A percentile compares a stretch with the other conserved stretches of the same genome.
Conservation (phyloP, 1,140 invertebrate genomes). For the Drosophila nigrodunni region DNA sequence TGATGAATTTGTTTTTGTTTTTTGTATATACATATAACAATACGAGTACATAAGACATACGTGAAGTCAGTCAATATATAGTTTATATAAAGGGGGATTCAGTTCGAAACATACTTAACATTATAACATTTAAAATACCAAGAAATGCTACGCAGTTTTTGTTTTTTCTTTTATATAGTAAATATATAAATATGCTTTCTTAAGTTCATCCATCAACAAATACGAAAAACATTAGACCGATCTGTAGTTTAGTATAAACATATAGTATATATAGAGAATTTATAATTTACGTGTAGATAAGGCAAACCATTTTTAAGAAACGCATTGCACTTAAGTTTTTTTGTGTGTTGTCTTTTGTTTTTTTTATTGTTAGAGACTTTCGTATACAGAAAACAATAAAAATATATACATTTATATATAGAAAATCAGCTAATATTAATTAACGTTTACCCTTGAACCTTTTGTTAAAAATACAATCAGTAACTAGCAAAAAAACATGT, state of each 20-base stretch:
- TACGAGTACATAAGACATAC: slow-evolving; percentile 76
- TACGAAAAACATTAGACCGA: slow-evolving; percentile 70
- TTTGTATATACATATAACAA: slow-evolving; percentile 79
- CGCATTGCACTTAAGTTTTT: slow-evolving; percentile 58
- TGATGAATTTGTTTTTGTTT: slow-evolving; percentile 48
- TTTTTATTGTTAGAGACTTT: slow-evolving; percentile 33
- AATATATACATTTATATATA: slow-evolving; percentile 22
- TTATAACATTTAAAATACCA: slow-evolving; percentile 75
- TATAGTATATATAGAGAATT: slow-evolving; percentile 34
- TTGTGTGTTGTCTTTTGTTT: slow-evolving; percentile 11
- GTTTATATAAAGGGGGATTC: slow-evolving; percentile 64
- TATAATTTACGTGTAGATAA: slow-evolving; percentile 40
- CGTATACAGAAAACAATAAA: slow-evolving; percentile 51
- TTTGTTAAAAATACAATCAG: slow-evolving; percentile 54
- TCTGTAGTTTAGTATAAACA: slow-evolving; percentile 65
- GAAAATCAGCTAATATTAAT: slow-evolving; percentile 26
- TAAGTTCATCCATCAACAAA: slow-evolving; percentile 57
- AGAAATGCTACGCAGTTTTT: slow-evolving; percentile 69
- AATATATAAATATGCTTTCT: slow-evolving; percentile 18
- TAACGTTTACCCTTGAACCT: slow-evolving; percentile 59
- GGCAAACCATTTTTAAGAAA: slow-evolving; percentile 63
- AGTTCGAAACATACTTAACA: slow-evolving; percentile 79
- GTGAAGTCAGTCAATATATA: slow-evolving; percentile 60
- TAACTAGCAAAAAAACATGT: slow-evolving; percentile 69
- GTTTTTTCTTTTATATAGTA: slow-evolving; percentile 18